Evolutionary conservation across 2,113 vertebrate genomes (phyloP).

Genomic region (Acrocephalus arundinaceus): DNA sequence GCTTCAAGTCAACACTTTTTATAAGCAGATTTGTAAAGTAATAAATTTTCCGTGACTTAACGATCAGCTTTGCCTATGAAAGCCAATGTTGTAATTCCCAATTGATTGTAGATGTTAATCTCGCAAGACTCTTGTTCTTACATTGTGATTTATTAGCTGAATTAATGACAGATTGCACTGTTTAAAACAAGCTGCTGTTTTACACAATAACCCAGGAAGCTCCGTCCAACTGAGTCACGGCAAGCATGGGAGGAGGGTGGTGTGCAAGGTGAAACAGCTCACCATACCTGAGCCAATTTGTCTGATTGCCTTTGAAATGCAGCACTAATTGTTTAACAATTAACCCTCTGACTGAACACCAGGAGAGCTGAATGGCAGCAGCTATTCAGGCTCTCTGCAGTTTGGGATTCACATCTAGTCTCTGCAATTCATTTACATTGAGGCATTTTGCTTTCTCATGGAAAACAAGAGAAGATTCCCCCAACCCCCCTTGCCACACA

Average conservation of each 20-base stretch:
- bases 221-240: conserved; percentile 32
- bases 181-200: conserved; percentile 60
- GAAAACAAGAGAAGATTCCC: neutral
- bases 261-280: conserved; percentile 43
- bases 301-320: conserved; percentile 56
- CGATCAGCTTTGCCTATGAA: conserved; percentile 63
- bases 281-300: conserved; percentile 64
- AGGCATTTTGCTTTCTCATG: conserved; percentile 11
- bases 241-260: conserved; percentile 14
- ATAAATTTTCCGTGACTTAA: conserved; percentile 70
- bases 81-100: conserved; percentile 73
- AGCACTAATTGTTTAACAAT: conserved; percentile 67
- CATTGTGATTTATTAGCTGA: conserved; percentile 73
- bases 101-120: conserved; percentile 78
- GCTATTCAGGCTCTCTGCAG: conserved; percentile 16
- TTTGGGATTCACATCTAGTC: neutral
- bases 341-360: conserved; percentile 65
- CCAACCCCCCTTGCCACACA: neutral
- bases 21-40: conserved; percentile 61
- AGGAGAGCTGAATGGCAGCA: conserved; percentile 49
- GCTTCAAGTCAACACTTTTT: conserved; percentile 50
- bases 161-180: conserved; percentile 71
- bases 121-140: conserved; percentile 70
- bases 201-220: conserved; percentile 44
- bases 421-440: neutral